These are phyloP conservation scores for Sebastes vulpes DNA, from an alignment of 2,797 vertebrate genomes.

Conservation along the genomic window DNA sequence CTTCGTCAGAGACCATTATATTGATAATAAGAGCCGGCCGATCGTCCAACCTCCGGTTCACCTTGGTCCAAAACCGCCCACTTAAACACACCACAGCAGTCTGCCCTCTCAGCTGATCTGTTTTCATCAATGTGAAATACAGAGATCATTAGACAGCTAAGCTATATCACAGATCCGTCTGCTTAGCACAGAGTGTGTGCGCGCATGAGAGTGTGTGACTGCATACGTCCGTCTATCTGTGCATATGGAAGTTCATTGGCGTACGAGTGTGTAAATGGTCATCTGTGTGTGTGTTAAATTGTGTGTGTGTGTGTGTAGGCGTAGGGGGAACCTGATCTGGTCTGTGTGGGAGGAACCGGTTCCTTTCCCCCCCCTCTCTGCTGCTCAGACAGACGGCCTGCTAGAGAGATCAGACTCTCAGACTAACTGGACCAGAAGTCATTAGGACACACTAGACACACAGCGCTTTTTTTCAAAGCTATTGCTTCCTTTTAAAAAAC, in stretches of 20 bases:
- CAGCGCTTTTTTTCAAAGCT: slow-evolving; percentile 53
- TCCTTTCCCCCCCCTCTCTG: slow-evolving; percentile 46
- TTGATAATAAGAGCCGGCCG: slow-evolving; percentile 66
- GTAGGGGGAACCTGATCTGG: slow-evolving; percentile 83
- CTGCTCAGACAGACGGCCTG: slow-evolving; percentile 83
- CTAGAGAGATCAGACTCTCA: slow-evolving; percentile 84
- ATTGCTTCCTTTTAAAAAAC: slow-evolving; percentile 67
- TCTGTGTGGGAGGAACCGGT: slow-evolving; percentile 81
- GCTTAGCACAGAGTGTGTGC: slow-evolving; percentile 32
- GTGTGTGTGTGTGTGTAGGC: slow-evolving; percentile 71
- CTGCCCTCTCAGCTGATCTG: slow-evolving; percentile 81
- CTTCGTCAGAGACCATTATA: slow-evolving; percentile 68
- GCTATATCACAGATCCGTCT: slow-evolving; percentile 77
- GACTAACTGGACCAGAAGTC: slow-evolving; percentile 83
- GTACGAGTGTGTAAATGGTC: slow-evolving; percentile 69
- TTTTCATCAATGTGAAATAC: slow-evolving; percentile 82
- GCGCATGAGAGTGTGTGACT: slow-evolving; percentile 22
- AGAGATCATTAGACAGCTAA: slow-evolving; percentile 83
- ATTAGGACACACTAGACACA: slow-evolving; percentile 81
- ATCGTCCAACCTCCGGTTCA: slow-evolving; percentile 77
- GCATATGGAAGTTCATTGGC: slow-evolving; percentile 66
- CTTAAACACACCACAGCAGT: slow-evolving; percentile 68
- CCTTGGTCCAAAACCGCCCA: slow-evolving; percentile 80
- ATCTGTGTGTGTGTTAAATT: slow-evolving; percentile 70
- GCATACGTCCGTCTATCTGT: slow-evolving; percentile 62